These are phyloP conservation scores for Ceyx cyanopectus DNA, from an alignment of 2,113 vertebrate species.

Conservation along the genomic window DNA sequence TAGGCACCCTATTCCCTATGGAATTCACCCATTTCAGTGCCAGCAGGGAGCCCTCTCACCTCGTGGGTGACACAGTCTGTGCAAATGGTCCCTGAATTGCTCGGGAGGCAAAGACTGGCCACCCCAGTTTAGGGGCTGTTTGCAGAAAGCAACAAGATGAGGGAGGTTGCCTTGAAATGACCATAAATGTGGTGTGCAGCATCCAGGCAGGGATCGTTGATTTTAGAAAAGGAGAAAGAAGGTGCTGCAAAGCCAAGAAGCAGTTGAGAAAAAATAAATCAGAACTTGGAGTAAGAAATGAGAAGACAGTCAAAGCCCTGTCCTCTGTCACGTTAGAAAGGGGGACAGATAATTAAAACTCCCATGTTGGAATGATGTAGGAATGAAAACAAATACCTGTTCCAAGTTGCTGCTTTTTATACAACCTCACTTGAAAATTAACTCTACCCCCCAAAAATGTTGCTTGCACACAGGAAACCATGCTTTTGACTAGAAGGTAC, in stretches of 20 bases:
- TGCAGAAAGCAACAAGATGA: neutral
- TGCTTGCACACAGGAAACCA: constrained; percentile 53
- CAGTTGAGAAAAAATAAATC: neutral
- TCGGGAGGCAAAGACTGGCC: accelerated
- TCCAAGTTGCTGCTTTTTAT: neutral
- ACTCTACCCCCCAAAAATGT: neutral
- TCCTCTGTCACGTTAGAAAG: neutral
- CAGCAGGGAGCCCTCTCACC: accelerated
- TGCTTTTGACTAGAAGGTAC: constrained; percentile 26
- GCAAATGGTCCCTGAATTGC: neutral
- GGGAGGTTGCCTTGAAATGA: neutral
- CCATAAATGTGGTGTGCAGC: neutral
- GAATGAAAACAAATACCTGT: neutral
- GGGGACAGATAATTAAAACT: neutral
- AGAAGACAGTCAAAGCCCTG: neutral
- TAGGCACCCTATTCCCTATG: neutral
- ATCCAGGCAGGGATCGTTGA: neutral
- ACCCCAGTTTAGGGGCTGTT: neutral
- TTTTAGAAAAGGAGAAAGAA: neutral
- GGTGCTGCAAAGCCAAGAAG: constrained; percentile 11
- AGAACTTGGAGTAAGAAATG: neutral
- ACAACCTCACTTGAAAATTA: neutral
- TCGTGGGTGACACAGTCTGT: accelerated
- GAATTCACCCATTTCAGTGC: accelerated
- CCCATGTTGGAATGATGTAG: neutral